A percentile compares a stretch with the other conserved stretches of the same genome.
phyloP scores from a whole-genome alignment of 2,113 vertebrate genomes.

The Rousettus leschenaultii region DNA sequence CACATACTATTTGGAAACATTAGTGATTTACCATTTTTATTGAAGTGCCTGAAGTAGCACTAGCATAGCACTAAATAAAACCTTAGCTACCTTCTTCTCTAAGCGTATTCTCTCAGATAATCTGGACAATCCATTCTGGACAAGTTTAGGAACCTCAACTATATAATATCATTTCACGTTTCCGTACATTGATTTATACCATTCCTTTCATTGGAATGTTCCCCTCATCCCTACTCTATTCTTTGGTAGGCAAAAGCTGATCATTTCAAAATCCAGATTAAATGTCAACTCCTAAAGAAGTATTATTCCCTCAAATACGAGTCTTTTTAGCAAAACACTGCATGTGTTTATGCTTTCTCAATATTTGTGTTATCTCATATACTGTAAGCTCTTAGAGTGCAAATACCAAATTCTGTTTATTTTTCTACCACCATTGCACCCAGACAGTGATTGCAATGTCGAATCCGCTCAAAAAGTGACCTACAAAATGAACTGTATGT shows the following conservation, averaged over 20 bases:
- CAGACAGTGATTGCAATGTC: not conserved
- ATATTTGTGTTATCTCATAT: not conserved
- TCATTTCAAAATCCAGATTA: not conserved
- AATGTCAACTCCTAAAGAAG: not conserved
- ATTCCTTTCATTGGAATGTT: not conserved
- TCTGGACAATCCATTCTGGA: not conserved
- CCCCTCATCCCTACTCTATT: not conserved
- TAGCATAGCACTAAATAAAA: not conserved
- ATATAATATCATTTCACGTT: no score
- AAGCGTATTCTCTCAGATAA: not conserved
- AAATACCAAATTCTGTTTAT: not conserved
- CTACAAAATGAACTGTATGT: not conserved
- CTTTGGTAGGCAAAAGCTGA: not conserved
- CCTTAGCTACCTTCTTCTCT: not conserved
- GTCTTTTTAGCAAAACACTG: not conserved
- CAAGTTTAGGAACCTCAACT: not conserved
- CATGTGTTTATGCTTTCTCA: not conserved
- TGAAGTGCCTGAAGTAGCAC: not conserved
- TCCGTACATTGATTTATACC: not conserved
- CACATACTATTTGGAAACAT: not conserved
- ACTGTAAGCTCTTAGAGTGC: not conserved
- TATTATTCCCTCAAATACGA: not conserved
- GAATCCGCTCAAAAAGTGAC: not conserved
- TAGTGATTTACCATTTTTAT: not conserved
- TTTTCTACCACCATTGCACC: not conserved